phyloP scores from a whole-genome alignment of 2,888 invertebrate genomes.

The Leptogaster cylindrica region DNA sequence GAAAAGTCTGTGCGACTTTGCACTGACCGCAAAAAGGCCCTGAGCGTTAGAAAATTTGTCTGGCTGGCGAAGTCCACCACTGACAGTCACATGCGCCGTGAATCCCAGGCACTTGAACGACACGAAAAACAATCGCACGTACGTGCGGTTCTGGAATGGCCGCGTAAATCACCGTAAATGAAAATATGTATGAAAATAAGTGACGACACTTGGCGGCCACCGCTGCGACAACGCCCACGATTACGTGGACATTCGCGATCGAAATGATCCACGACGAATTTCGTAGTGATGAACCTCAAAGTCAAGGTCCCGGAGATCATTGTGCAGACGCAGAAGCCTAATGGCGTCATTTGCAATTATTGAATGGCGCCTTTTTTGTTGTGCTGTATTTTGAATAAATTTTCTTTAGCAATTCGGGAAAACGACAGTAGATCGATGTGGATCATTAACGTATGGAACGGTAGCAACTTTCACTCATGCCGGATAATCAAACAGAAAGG shows the following conservation, averaged over 20 bases:
- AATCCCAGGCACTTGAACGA: background rate
- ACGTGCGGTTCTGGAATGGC: too few species aligned
- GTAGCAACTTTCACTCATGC: slow-evolving; percentile 24
- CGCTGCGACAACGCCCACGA: slow-evolving; percentile 12
- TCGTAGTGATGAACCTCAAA: too few species aligned
- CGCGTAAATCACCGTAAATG: too few species aligned
- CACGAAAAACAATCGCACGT: background rate
- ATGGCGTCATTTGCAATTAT: background rate
- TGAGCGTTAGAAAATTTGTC: background rate
- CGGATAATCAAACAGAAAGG: background rate
- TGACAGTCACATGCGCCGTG: background rate
- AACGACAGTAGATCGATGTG: too few species aligned
- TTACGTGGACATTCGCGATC: too few species aligned
- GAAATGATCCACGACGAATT: too few species aligned
- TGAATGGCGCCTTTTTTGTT: background rate
- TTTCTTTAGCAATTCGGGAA: background rate
- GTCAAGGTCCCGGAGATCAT: background rate
- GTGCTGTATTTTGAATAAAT: background rate
- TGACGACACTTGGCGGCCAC: slow-evolving; percentile 12
- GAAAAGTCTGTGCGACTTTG: background rate
- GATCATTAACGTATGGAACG: slow-evolving; percentile 23
- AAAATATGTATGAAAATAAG: slow-evolving; percentile 8
- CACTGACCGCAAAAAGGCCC: slow-evolving; percentile 17
- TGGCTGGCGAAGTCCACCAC: background rate
- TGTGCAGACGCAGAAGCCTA: slow-evolving; percentile 5